Percentiles rank a stretch among this genome's conserved stretches.
Conservation (phyloP, 2,797 vertebrate genomes). For the Cyprinodon diabolis region DNA sequence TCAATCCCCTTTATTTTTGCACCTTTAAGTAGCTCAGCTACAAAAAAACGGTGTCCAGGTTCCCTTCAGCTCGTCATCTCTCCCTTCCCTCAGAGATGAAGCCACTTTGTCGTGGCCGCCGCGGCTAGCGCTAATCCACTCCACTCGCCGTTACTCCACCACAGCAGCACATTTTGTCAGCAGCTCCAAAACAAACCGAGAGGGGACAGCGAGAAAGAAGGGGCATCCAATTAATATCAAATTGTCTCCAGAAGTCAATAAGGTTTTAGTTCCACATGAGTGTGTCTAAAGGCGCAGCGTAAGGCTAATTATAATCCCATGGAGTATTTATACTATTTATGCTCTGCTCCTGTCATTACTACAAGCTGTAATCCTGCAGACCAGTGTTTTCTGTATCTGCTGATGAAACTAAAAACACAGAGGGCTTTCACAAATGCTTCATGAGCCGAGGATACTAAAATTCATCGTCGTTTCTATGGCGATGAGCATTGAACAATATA, state of each 20-base stretch:
- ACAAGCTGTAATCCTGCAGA: constrained; percentile 67
- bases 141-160: constrained; percentile 5
- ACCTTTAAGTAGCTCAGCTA: constrained; percentile 25
- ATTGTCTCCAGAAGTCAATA: constrained; percentile 77
- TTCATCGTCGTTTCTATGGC: constrained; percentile 66
- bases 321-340: constrained; percentile 71
- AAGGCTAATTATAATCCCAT: constrained; percentile 77
- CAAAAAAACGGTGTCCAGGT: neutral
- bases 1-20: constrained; percentile 10
- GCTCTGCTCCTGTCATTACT: constrained; percentile 68
- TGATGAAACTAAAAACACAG: constrained; percentile 68
- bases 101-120: constrained; percentile 11
- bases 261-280: constrained; percentile 78
- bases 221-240: constrained; percentile 75
- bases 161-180: constrained; percentile 32
- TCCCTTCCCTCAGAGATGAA: neutral
- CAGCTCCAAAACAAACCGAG: constrained; percentile 32
- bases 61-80: constrained; percentile 20
- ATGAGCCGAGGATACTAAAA: constrained; percentile 50
- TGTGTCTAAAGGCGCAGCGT: constrained; percentile 67
- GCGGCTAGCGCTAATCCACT: constrained; percentile 50
- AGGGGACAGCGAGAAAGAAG: constrained; percentile 32
- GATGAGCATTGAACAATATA: constrained; percentile 64
- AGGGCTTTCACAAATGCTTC: constrained; percentile 40
- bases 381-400: constrained; percentile 55